A percentile compares a stretch with the other conserved stretches of the same genome.
Conservation (phyloP, 2,113 vertebrate species). For the Sylvia atricapilla region DNA sequence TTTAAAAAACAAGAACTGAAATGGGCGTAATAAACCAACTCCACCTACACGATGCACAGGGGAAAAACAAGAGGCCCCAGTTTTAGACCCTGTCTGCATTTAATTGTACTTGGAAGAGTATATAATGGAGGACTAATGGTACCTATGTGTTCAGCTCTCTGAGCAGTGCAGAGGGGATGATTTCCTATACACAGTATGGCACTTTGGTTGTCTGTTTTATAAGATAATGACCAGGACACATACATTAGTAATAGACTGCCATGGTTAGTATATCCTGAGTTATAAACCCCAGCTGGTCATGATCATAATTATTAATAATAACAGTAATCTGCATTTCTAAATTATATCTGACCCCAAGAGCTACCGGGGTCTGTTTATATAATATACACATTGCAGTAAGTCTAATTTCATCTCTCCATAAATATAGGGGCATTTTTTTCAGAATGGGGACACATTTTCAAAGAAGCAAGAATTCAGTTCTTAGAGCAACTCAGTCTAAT, state of each 20-base stretch:
- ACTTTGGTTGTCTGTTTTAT: neutral
- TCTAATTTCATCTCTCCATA: neutral
- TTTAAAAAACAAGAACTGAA: neutral
- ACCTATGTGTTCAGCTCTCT: constrained; percentile 23
- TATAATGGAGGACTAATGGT: constrained; percentile 51
- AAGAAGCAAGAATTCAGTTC: neutral
- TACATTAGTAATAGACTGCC: constrained; percentile 6
- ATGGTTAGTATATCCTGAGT: neutral
- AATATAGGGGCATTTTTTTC: neutral
- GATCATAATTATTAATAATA: constrained; percentile 25
- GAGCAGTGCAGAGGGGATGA: neutral
- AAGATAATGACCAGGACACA: constrained; percentile 14
- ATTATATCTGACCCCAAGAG: neutral
- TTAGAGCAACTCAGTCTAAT: neutral
- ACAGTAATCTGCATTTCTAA: neutral
- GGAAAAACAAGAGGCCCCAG: constrained; percentile 46
- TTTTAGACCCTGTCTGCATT: constrained; percentile 40
- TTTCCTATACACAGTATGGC: neutral
- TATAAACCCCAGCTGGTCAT: constrained; percentile 1
- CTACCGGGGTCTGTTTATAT: neutral
- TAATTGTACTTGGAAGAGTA: constrained; percentile 45
- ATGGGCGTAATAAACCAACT: constrained; percentile 22
- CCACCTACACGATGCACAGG: constrained; percentile 14
- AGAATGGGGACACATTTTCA: neutral
- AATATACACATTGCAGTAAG: neutral